Evolutionary conservation across 1,140 invertebrate species (phyloP), one percentile per base, ranked within the genome.

Genomic region (Apis florea): DNA sequence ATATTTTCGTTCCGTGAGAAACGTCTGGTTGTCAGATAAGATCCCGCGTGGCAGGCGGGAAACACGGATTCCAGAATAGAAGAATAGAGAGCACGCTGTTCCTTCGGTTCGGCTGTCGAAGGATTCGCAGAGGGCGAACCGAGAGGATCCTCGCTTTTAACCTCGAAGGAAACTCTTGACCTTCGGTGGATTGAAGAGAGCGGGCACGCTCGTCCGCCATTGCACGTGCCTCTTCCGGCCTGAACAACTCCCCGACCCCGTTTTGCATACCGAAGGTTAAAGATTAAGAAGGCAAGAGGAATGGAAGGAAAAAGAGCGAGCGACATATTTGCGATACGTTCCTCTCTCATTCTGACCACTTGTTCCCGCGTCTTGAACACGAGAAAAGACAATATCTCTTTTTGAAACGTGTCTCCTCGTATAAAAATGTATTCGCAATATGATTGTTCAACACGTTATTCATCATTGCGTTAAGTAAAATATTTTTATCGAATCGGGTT

Each of bases 111-210:
- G n/a, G n/a, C 1, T 26, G 26, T 64, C 51, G 24, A 58, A 51
- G 68, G 67, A 71, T 78, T 79, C 49, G 58, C 77, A 59, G 13
- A 54, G 58, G 68, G 49, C 26, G 49, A 74, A 79, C 69, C n/a
- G n/a, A n/a, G 15, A n/a, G 71, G 51, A 64, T 80, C 56, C 70
- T 66, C 51, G 79, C 54, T 81, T 81, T 81, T 81, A 81, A 56
- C 68, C 79, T 47, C n/a, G 19, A 6, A 6, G 51, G 68, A 83
- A 79, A 79, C 66, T 69, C 72, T 67, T 75, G 79, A 81, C 79
- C 72, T 54, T 63, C 77, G 66, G 12, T 72, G 77, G 54, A 79
- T 79, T 40, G 68, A 72, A 40, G 77, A 63, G 77, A 79, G 54
- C 26, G 68, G 61, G 26, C 21, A 40, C 6, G 68, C 67, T 49